Conservation (phyloP, 2,113 vertebrate genomes). For the Patagioenas fasciata region DNA sequence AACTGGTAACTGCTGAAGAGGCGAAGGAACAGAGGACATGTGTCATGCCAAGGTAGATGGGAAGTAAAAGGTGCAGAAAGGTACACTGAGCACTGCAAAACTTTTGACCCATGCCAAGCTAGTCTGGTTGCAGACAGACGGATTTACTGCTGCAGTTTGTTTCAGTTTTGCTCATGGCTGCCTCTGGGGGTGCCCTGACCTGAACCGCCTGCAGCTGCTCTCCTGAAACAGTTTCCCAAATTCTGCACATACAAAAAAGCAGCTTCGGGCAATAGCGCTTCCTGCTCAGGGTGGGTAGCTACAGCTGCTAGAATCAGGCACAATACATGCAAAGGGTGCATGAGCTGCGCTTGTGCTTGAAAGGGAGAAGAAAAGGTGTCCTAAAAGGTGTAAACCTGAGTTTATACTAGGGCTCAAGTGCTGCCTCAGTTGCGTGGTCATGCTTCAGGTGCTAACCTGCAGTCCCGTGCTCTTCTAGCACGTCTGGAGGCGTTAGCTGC, state of each 20-base stretch:
- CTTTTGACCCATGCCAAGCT: fast-evolving
- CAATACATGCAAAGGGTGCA: fast-evolving
- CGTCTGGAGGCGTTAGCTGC: fast-evolving
- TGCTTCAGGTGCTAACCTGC: fast-evolving
- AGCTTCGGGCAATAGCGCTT: neutral
- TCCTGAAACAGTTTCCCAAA: neutral
- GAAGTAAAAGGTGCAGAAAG: neutral
- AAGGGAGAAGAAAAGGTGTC: neutral
- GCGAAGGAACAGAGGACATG: neutral
- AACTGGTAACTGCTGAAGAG: neutral
- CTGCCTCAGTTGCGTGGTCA: fast-evolving
- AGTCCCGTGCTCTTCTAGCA: fast-evolving
- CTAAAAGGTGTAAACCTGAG: neutral
- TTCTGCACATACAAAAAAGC: fast-evolving
- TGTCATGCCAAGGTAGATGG: neutral
- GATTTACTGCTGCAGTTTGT: fast-evolving
- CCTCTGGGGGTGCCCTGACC: neutral
- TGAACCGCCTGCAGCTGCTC: neutral
- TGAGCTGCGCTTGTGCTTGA: neutral
- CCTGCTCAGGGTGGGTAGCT: neutral
- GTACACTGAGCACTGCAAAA: neutral
- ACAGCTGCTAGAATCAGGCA: fast-evolving
- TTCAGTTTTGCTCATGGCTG: neutral
- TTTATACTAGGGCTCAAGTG: neutral
- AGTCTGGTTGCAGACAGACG: neutral